Conservation (phyloP, 2,113 vertebrate species). For the Noturus placidus region DNA sequence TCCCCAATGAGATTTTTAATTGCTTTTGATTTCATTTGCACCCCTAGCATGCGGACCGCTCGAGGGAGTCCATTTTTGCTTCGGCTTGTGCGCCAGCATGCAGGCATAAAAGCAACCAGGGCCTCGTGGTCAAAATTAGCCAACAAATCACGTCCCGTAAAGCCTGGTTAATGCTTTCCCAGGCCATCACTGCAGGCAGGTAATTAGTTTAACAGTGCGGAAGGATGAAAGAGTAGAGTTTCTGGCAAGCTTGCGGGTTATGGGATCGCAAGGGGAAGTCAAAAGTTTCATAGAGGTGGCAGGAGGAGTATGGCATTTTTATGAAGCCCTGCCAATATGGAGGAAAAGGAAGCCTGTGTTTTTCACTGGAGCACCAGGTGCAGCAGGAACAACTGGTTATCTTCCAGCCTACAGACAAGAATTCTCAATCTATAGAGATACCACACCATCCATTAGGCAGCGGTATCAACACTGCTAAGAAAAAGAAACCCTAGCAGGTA, state of each 20-base stretch:
- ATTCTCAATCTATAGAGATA: background rate
- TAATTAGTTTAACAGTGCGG: constrained; percentile 70
- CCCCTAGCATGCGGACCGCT: constrained; percentile 22
- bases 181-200: constrained; percentile 59
- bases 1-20: constrained; percentile 42
- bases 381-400: constrained; percentile 8
- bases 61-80: background rate
- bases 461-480: background rate
- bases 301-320: constrained; percentile 21
- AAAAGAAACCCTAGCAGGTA: background rate
- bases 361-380: constrained; percentile 1
- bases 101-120: constrained; percentile 8
- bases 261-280: constrained; percentile 62
- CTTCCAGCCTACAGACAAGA: background rate
- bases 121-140: constrained; percentile 29
- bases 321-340: constrained; percentile 43
- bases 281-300: constrained; percentile 56
- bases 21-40: constrained; percentile 41
- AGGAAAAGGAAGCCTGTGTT: constrained; percentile 6
- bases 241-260: constrained; percentile 56
- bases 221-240: constrained; percentile 63
- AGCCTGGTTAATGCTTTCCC: constrained; percentile 63
- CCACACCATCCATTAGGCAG: background rate
- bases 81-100: background rate
- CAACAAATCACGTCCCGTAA: constrained; percentile 59